Percentiles rank a stretch among this genome's conserved stretches.
Conservation (phyloP, 30 jellyfish, hydroid and myxozoan species). For the Catostylus mosaicus region DNA sequence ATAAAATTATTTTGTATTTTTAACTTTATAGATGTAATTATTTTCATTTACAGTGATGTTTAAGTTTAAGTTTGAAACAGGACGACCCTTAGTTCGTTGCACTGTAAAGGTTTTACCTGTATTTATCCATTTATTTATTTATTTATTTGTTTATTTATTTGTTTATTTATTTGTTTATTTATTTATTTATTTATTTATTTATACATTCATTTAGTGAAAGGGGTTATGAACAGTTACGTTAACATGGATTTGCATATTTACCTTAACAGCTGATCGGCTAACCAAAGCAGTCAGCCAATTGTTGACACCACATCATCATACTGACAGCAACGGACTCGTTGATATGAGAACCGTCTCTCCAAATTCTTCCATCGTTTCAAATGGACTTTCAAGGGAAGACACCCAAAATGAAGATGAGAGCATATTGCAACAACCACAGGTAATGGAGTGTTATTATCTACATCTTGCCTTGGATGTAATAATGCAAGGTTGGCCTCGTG, state of each 20-base stretch:
- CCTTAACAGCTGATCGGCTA: constrained; percentile 69
- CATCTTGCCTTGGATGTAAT: background rate
- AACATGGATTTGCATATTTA: background rate
- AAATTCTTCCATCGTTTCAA: constrained; percentile 41
- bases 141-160: background rate
- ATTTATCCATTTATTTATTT: background rate
- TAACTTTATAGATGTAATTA: background rate
- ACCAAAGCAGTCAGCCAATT: constrained; percentile 79
- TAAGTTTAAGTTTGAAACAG: background rate
- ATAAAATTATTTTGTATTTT: background rate
- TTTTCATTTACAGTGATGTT: background rate
- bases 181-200: background rate
- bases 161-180: background rate
- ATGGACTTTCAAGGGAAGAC: constrained; percentile 50
- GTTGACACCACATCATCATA: constrained; percentile 48
- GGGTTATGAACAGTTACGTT: too few species aligned
- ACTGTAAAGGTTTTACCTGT: background rate
- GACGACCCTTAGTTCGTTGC: background rate
- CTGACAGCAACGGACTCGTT: constrained; percentile 37
- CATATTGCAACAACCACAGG: constrained; percentile 48
- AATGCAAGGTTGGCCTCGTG: too few species aligned
- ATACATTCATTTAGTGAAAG: background rate
- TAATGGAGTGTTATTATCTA: background rate
- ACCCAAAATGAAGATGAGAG: constrained; percentile 34
- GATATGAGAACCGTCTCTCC: constrained; percentile 50